Evolutionary conservation across 1,140 invertebrate genomes (phyloP), one percentile per base, ranked within the genome.

Genomic region (Dendrolimus punctatus): DNA sequence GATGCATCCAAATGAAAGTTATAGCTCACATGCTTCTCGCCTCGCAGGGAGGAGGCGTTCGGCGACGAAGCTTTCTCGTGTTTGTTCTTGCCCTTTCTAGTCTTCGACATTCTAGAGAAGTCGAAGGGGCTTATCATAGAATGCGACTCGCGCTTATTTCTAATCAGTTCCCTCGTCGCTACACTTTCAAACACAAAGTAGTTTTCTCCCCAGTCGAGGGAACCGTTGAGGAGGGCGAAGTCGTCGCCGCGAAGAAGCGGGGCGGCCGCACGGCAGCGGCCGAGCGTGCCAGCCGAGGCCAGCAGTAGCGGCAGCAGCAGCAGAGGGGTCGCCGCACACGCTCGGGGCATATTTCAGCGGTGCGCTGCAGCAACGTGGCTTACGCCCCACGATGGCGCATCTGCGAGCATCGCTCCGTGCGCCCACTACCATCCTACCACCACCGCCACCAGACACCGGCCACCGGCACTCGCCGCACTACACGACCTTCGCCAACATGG

Each of bases 121-220:
- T 83, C 80, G 48, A 80, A 83, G 0, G 80, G 63, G 1, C 68
- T 66, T 1, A 83, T 80, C 6, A 83, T 62, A 0, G 76, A 66
- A 9, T 80, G 72, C 0, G 80, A 63, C 23, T 72, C 74, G 8
- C 79, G 53, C 23, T 10, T 39, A 6, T 39, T 37, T 37, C 48
- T 37, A 38, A 51, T 7, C 1, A 9, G 2, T n/a, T 6, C n/a
- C 5, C n/a, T 23, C 4, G 9, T 8, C 7, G 47, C 38, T 40
- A 6, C 5, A 40, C 36, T 37, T n/a, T 9, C 6, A 9, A 5
- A 8, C 9, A 4, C 7, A 23, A 7, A n/a, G 36, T 23, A 7
- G 7, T 46, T 4, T 7, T 10, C 9, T 6, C 9, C 6, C 1
- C 39, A 7, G 0, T 6, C 23, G 23, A 36, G 0, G 23, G 7